A percentile compares a stretch with the other conserved stretches of the same genome.
These are phyloP conservation scores for Lasius fuliginosus DNA, from an alignment of 2,888 invertebrate genomes.

Conservation along the genomic window DNA sequence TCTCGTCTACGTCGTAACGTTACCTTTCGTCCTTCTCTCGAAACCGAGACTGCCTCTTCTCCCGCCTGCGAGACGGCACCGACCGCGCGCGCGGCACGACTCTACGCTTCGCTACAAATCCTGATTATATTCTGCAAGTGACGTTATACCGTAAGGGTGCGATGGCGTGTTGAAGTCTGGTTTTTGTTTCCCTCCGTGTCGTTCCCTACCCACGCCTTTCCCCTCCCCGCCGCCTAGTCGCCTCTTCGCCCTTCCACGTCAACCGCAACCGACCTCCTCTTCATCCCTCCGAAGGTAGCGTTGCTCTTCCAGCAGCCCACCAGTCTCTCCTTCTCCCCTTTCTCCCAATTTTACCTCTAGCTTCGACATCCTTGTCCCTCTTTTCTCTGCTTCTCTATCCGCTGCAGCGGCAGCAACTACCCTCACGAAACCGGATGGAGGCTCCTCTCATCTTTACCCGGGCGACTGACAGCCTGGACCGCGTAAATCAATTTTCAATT, in stretches of 20 bases:
- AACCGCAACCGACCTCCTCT: constrained; percentile 55
- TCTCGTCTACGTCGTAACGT: constrained; percentile 38
- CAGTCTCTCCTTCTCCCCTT: constrained; percentile 16
- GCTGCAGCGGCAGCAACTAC: constrained; percentile 62
- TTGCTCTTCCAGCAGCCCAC: constrained; percentile 47
- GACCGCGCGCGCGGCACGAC: constrained; percentile 65
- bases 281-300: constrained; percentile 46
- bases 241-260: constrained; percentile 61
- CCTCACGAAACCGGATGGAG: constrained; percentile 64
- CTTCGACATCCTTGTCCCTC: constrained; percentile 50
- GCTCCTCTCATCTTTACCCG: constrained; percentile 82
- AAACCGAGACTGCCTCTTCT: constrained; percentile 48
- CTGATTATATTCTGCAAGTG: constrained; percentile 87
- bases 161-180: constrained; percentile 84
- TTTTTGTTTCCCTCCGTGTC: constrained; percentile 84
- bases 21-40: constrained; percentile 63
- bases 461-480: constrained; percentile 85
- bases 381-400: constrained; percentile 48
- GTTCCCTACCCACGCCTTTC: constrained; percentile 56
- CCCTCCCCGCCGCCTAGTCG: constrained; percentile 36
- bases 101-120: constrained; percentile 86
- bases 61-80: constrained; percentile 56
- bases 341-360: constrained; percentile 49
- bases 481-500: constrained; percentile 87
- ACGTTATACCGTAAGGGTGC: constrained; percentile 85